A percentile compares a stretch with the other conserved stretches of the same genome.
Conservation (phyloP, 2,888 invertebrate genomes). For the Lasioglossum calceatum region DNA sequence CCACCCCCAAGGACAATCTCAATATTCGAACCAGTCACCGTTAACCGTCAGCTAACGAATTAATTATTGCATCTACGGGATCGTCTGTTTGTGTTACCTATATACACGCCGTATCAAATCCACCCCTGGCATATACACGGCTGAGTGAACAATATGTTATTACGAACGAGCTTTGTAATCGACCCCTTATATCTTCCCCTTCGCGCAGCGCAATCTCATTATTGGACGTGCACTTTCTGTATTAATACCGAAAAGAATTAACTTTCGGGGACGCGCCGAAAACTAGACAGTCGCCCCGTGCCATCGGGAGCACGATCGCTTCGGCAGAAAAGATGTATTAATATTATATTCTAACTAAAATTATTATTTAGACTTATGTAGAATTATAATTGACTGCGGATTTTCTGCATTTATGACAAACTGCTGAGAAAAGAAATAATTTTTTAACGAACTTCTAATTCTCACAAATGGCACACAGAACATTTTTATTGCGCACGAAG, state of each 20-base stretch:
- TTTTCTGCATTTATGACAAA: too few species aligned
- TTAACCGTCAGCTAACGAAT: slow-evolving; percentile 26
- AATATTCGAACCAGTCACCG: slow-evolving; percentile 15
- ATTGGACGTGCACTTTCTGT: slow-evolving; percentile 80
- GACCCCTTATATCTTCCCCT: slow-evolving; percentile 78
- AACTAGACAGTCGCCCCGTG: slow-evolving; percentile 79
- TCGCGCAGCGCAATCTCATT: slow-evolving; percentile 79
- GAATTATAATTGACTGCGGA: too few species aligned
- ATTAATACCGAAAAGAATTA: slow-evolving; percentile 83
- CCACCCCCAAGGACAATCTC: slow-evolving; percentile 1
- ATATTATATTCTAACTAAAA: too few species aligned
- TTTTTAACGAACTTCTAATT: too few species aligned
- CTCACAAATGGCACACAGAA: too few species aligned
- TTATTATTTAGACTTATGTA: too few species aligned
- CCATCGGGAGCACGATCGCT: background rate
- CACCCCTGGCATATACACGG: slow-evolving; percentile 50
- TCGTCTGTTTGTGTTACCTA: slow-evolving; percentile 44
- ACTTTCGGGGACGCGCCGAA: slow-evolving; percentile 79
- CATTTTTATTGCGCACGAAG: too few species aligned
- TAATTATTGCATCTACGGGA: slow-evolving; percentile 30
- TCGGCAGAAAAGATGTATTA: too few species aligned
- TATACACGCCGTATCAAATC: slow-evolving; percentile 13
- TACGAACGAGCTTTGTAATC: slow-evolving; percentile 79
- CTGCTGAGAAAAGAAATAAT: too few species aligned
- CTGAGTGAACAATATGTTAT: slow-evolving; percentile 76